These are phyloP conservation scores for Cassiopea xamachana DNA, from an alignment of 30 jellyfish, hydroid and myxozoan genomes.

Conservation along the genomic window DNA sequence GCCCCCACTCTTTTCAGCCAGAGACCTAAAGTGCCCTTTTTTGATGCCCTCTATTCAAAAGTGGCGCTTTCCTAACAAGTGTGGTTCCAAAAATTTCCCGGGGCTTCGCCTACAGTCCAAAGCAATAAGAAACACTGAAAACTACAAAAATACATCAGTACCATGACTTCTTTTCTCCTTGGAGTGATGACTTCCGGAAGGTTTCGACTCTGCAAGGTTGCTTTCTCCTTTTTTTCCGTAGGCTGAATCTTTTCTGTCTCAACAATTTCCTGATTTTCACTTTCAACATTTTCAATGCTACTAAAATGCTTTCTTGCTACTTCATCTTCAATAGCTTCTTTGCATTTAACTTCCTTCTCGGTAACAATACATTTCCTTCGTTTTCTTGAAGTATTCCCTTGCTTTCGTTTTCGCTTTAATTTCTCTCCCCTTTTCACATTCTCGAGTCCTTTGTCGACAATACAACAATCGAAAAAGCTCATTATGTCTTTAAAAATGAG, in stretches of 20 bases:
- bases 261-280: neutral
- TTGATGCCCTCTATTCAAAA: too few relatives aligned
- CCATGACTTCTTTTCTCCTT: neutral
- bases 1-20: too few relatives aligned
- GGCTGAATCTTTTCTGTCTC: neutral
- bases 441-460: neutral
- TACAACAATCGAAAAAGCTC: neutral
- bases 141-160: neutral
- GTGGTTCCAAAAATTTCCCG: too few relatives aligned
- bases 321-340: neutral
- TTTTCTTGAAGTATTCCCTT: constrained; percentile 17
- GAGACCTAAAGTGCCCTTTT: too few relatives aligned
- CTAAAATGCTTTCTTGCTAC: neutral
- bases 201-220: neutral
- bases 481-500: too few relatives aligned
- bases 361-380: neutral
- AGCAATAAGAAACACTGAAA: neutral
- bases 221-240: neutral
- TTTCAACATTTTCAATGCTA: constrained; percentile 1
- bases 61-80: too few relatives aligned
- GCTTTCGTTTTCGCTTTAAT: constrained; percentile 6
- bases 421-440: neutral
- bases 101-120: too few relatives aligned
- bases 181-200: neutral
- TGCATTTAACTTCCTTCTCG: neutral